phyloP scores from a whole-genome alignment of 2,797 vertebrate genomes.

The Denticeps clupeoides region DNA sequence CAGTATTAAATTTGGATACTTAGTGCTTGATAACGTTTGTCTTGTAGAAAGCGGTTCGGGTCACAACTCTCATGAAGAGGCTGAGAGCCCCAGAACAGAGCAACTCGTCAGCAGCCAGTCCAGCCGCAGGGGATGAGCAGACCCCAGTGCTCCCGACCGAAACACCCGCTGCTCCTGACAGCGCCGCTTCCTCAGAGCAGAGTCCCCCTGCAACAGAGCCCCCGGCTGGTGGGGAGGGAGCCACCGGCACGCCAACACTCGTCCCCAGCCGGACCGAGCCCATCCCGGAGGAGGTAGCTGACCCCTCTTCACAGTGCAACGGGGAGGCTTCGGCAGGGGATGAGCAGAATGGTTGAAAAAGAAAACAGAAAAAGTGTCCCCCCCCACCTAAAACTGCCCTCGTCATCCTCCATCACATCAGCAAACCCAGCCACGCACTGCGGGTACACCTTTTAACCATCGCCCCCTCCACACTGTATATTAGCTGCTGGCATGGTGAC shows the following conservation, averaged over 20 bases:
- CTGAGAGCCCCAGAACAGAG: constrained; percentile 78
- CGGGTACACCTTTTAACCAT: too few species aligned
- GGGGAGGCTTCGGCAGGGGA: constrained; percentile 53
- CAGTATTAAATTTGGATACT: too few species aligned
- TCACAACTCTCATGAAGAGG: constrained; percentile 96
- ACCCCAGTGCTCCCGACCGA: constrained; percentile 40
- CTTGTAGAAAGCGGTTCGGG: constrained; percentile 86
- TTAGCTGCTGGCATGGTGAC: constrained; percentile 68
- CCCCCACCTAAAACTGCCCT: neutral
- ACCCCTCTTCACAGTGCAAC: constrained; percentile 58
- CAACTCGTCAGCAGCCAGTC: constrained; percentile 38
- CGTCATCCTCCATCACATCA: constrained; percentile 20
- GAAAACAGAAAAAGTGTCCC: too few species aligned
- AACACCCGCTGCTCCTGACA: constrained; percentile 21
- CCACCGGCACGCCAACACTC: too few species aligned
- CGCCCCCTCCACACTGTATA: constrained; percentile 60
- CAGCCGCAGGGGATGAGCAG: constrained; percentile 21
- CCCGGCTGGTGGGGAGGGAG: constrained; percentile 40
- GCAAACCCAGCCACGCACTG: too few species aligned
- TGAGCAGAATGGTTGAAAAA: constrained; percentile 68
- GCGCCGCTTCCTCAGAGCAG: constrained; percentile 8
- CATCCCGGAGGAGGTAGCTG: constrained; percentile 35
- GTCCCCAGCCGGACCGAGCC: too few species aligned
- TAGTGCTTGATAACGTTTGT: neutral
- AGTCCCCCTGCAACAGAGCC: constrained; percentile 20